A percentile compares a stretch with the other conserved stretches of the same genome.
phyloP scores from a whole-genome alignment of 2,888 invertebrate species.

The Habrosyne pyritoides region DNA sequence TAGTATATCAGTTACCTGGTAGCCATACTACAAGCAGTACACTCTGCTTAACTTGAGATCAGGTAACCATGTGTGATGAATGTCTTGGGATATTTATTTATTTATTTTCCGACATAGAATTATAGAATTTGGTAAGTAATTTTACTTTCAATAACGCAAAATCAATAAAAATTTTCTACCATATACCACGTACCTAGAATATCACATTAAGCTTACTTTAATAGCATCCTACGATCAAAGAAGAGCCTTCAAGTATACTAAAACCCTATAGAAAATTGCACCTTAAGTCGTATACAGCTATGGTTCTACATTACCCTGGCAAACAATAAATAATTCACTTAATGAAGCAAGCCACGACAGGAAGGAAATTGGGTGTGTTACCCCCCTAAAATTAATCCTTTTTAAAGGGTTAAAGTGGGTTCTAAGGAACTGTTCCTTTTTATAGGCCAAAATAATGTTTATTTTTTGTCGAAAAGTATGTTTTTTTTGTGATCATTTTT shows the following conservation, averaged over 20 bases:
- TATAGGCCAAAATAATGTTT: slow-evolving; percentile 9
- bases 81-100: too few relatives aligned
- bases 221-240: background rate
- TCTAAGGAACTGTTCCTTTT: slow-evolving; percentile 19
- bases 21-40: too few relatives aligned
- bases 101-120: too few relatives aligned
- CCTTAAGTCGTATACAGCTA: slow-evolving; percentile 21
- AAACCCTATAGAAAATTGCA: slow-evolving; percentile 9
- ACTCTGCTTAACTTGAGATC: too few relatives aligned
- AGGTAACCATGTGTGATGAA: too few relatives aligned
- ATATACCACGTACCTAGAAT: too few relatives aligned
- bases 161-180: too few relatives aligned
- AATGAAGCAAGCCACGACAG: slow-evolving; percentile 62
- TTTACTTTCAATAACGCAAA: too few relatives aligned
- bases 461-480: background rate
- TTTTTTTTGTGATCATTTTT: background rate
- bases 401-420: slow-evolving; percentile 36
- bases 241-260: slow-evolving; percentile 13
- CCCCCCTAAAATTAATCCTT: slow-evolving; percentile 48
- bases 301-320: slow-evolving; percentile 45
- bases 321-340: slow-evolving; percentile 63
- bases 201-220: too few relatives aligned
- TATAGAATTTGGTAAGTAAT: too few relatives aligned
- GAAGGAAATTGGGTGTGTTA: slow-evolving; percentile 60
- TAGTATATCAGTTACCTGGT: too few relatives aligned